phyloP scores from a whole-genome alignment of 2,113 vertebrate species.

The Syngnathus typhle region DNA sequence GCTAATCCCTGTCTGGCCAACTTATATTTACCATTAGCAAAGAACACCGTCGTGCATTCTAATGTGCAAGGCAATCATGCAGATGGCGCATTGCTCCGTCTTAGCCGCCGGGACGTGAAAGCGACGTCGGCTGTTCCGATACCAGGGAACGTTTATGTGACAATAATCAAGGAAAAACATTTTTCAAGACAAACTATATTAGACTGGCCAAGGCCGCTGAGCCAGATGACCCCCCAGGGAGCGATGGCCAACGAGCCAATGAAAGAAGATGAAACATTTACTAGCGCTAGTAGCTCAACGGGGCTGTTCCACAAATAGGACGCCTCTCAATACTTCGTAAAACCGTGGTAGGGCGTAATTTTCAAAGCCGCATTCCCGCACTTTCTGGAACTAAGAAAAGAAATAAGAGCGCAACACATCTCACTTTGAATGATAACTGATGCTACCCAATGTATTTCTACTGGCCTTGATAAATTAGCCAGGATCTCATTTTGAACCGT shows the following conservation, averaged over 20 bases:
- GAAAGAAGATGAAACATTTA: slow-evolving; percentile 4
- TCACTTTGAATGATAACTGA: neutral
- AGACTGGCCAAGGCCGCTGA: neutral
- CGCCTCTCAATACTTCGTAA: neutral
- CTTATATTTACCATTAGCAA: slow-evolving; percentile 50
- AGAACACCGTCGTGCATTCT: slow-evolving; percentile 5
- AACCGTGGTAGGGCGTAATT: neutral
- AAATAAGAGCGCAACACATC: neutral
- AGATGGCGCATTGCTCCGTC: neutral
- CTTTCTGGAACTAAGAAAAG: neutral
- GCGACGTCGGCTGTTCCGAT: neutral
- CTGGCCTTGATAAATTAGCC: neutral
- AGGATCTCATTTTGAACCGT: neutral
- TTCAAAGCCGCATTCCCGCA: neutral
- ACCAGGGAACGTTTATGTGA: neutral
- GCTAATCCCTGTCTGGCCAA: slow-evolving; percentile 41
- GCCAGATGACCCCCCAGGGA: neutral
- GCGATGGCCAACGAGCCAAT: neutral
- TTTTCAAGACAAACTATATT: neutral
- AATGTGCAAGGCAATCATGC: slow-evolving; percentile 7
- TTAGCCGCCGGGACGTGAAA: neutral
- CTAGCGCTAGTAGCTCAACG: neutral
- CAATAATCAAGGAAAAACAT: neutral
- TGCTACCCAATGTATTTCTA: neutral
- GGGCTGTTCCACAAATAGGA: neutral